Conservation (phyloP, 1,140 invertebrate species). For the Calephelis nemesis region DNA sequence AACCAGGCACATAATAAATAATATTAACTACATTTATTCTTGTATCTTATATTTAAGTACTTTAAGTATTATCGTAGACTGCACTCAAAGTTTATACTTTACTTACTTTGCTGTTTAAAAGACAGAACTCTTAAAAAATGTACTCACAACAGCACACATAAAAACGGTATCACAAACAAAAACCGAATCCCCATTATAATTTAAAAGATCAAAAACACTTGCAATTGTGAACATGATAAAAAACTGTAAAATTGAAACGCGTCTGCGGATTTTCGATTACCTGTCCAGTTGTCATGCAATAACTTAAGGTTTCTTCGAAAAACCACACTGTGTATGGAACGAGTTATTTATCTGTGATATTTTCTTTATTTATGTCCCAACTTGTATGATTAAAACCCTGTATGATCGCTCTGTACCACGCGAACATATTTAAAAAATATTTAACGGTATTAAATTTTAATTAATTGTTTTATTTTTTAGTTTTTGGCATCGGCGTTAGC, state of each 20-base stretch:
- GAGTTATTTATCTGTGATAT: conserved; percentile 31
- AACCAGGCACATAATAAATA: no score
- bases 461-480: neutral
- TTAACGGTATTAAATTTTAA: neutral
- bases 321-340: conserved; percentile 29
- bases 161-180: conserved; percentile 5
- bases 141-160: neutral
- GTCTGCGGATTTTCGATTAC: conserved; percentile 32
- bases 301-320: conserved; percentile 37
- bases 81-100: no score
- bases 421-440: conserved; percentile 7
- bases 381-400: conserved; percentile 21
- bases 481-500: no score
- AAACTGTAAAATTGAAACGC: conserved; percentile 28
- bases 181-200: conserved; percentile 3
- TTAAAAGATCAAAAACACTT: conserved; percentile 14
- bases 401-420: conserved; percentile 6
- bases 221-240: conserved; percentile 25
- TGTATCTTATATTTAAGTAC: no score
- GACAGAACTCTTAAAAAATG: no score
- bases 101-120: no score
- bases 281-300: conserved; percentile 26
- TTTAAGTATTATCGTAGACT: no score
- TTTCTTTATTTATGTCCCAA: conserved; percentile 32
- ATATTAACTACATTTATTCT: no score